Evolutionary conservation across 1,140 invertebrate genomes (phyloP), one percentile per base, ranked within the genome.

Genomic region (Cherax destructor): DNA sequence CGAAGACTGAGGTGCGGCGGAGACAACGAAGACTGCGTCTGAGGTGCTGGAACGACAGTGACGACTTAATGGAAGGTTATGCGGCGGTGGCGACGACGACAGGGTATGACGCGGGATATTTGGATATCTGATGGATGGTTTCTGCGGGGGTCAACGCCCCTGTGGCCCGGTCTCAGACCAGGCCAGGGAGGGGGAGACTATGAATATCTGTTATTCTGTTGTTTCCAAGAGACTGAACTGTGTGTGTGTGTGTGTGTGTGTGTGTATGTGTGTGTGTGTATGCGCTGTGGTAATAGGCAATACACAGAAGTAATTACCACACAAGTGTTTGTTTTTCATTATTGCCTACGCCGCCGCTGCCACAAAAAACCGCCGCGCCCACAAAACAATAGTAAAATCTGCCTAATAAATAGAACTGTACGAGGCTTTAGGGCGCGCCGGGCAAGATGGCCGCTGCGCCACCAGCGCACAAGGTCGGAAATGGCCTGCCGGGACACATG

Each of bases 311-410:
- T 90, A 90, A 90, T 90, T 90, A 90, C 88, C 81, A 79, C n/a
- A 65, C 69, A 85, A 83, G 80, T 90, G 88, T 90, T 90, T 90
- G 83, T 85, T 79, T 90, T 90, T 85, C 88, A 90, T 90, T 90
- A 90, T 79, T 77, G 88, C 88, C 69, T 78, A 83, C 69, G 84
- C 69, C 78, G 83, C 74, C 47, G 77, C 72, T 69, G 72, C 72
- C 49, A 84, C 83, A 90, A 90, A 84, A 90, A 90, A 79, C 83
- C 80, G 74, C 88, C 56, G 41, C 49, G 81, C 69, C 83, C 83
- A 81, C 88, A 90, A 90, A 90, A 90, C 88, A 90, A 90, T 90
- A 79, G 88, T 90, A 83, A 90, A 90, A 90, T 90, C 83, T 79
- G 88, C 88, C 88, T 90, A 90, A 84, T 90, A 88, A 88, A 88